Evolutionary conservation across 2,888 invertebrate genomes (phyloP), one percentile per base, ranked within the genome.

Genomic region (Pheosia tremula): DNA sequence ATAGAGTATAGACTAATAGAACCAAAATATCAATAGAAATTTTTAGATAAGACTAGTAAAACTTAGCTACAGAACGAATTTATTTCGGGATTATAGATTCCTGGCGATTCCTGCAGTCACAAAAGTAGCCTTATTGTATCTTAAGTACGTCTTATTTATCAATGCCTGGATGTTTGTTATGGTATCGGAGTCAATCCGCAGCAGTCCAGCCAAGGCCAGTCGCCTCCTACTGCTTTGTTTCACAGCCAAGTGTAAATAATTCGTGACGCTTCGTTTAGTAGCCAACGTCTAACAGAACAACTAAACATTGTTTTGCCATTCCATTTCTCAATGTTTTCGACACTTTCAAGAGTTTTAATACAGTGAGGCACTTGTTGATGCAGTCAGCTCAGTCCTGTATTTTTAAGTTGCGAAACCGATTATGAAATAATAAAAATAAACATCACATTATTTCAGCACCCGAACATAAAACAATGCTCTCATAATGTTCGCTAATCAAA

Each of bases 251-350:
- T 24, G 50, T 50, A 9, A 50, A 24, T 24, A 24, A 50, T 50
- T 9, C 24, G 50, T 50, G 50, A 50, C 24, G 50, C 50, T 50
- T 10, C 50, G 50, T 24, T 50, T 50, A 50, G 24, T 24, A 7
- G 24, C 24, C 24, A 9, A 24, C 24, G 54, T 54, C 54, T 59
- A 55, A 59, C 59, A 47, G 24, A 50, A 47, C 47, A 4, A 9
- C 47, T 47, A 47, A 47, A 47, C 47, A 47, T 1, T 47, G 11
- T 47, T 47, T 47, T 47, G 47, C 47, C 47, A n/a, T 47, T 47
- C n/a, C n/a, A 47, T 11, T 47, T 47, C n/a, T 47, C 47, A 47
- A 47, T n/a, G 47, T 47, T 47, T 45, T 47, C 47, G 47, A 9
- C 47, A 47, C n/a, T n/a, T 47, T 47, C 2, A 47, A 9, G 47